phyloP scores from a whole-genome alignment of 2,113 vertebrate genomes.

The Myxocyprinus asiaticus region DNA sequence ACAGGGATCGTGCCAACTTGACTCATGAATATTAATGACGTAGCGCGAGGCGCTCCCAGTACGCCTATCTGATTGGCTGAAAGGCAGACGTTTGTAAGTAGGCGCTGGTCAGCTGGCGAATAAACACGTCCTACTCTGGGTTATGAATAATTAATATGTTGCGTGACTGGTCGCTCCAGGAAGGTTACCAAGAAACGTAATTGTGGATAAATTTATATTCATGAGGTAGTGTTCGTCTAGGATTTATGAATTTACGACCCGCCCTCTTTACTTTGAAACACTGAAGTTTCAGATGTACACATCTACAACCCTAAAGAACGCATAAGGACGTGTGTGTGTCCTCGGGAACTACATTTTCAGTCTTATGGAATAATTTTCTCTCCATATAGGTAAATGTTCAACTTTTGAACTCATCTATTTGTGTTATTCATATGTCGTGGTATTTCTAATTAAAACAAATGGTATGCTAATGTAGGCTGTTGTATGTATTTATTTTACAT shows the following conservation, averaged over 20 bases:
- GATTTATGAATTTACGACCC: neutral
- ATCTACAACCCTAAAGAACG: neutral
- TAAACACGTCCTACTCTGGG: neutral
- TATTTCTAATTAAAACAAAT: no score
- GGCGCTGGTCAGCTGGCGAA: neutral
- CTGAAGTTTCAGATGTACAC: slow-evolving; percentile 24
- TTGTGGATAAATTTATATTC: neutral
- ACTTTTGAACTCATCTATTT: neutral
- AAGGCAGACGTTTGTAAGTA: neutral
- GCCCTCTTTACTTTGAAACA: neutral
- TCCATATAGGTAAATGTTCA: neutral
- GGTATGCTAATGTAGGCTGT: no score
- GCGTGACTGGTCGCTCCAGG: no score
- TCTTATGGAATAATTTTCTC: slow-evolving; percentile 16
- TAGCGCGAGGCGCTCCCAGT: neutral
- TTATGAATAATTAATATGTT: neutral
- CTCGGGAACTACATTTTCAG: neutral
- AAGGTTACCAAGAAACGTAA: neutral
- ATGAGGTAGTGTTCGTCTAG: neutral
- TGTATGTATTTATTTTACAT: neutral
- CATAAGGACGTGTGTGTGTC: slow-evolving; percentile 24
- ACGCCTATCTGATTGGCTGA: neutral
- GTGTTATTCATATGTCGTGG: neutral
- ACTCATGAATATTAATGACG: slow-evolving; percentile 15
- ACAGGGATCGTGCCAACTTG: neutral